A percentile compares a stretch with the other conserved stretches of the same genome.
Evolutionary conservation across 1,140 invertebrate species (phyloP).

Genomic region (Zaprionus camerounensis): DNA sequence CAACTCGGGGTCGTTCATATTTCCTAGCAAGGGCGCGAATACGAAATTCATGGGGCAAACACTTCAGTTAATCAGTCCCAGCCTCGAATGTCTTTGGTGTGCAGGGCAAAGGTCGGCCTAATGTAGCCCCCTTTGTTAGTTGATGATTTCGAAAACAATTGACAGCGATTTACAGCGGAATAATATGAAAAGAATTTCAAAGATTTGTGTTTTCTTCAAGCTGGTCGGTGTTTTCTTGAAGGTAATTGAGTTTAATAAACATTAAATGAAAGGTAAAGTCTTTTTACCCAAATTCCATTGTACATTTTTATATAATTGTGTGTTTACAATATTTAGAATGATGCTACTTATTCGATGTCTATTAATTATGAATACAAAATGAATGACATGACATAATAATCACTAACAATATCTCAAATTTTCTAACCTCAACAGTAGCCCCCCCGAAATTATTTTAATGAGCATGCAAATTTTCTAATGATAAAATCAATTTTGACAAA

Average conservation of each 20-base stretch:
- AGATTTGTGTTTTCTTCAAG: not conserved
- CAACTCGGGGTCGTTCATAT: slow-evolving; percentile 9
- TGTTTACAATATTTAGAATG: not conserved
- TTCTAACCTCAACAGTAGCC: not conserved
- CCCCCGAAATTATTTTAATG: not conserved
- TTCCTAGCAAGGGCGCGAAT: slow-evolving; percentile 14
- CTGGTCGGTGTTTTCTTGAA: not conserved
- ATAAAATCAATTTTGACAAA: not conserved
- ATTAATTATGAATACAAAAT: not conserved
- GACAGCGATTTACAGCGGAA: not conserved
- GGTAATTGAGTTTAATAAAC: not conserved
- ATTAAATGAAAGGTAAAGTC: too few relatives aligned
- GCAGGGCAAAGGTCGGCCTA: not conserved
- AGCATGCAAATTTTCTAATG: slow-evolving; percentile 1
- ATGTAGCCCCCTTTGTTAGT: not conserved
- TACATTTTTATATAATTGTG: not conserved
- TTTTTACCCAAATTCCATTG: too few relatives aligned
- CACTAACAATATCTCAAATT: not conserved
- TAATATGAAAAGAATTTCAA: not conserved
- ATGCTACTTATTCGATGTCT: not conserved
- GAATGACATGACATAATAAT: not conserved
- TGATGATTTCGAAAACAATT: not conserved
- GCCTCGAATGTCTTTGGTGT: too few relatives aligned
- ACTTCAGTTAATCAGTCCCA: slow-evolving; percentile 35
- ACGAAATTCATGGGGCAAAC: slow-evolving; percentile 32